Evolutionary conservation across 2,797 vertebrate species (phyloP).

Genomic region (Pteronotus mesoamericanus): DNA sequence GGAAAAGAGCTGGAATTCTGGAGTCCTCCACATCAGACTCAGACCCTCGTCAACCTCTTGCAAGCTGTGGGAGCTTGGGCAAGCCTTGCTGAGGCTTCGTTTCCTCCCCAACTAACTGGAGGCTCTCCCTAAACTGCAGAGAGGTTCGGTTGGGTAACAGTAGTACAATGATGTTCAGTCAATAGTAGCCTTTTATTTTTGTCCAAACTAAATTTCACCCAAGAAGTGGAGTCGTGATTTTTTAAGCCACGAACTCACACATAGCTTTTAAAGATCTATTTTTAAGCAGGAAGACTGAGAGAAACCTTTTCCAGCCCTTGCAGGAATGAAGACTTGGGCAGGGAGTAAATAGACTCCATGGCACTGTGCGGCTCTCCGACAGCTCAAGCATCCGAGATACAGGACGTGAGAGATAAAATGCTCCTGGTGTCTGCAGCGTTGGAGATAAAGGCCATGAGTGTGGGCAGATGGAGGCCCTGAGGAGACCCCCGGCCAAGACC

Average conservation of each 20-base stretch:
- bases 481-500: not conserved
- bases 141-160: not conserved
- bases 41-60: not conserved
- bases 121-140: not conserved
- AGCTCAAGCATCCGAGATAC: not conserved
- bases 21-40: not conserved
- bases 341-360: not conserved
- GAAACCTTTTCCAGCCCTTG: not conserved
- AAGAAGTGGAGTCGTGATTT: not conserved
- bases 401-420: not conserved
- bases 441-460: conserved; percentile 16
- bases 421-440: not conserved
- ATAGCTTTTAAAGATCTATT: not conserved
- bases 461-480: not conserved
- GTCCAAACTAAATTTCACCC: not conserved
- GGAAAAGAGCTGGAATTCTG: not conserved
- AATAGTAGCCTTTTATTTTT: not conserved
- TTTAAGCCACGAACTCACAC: not conserved
- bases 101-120: not conserved
- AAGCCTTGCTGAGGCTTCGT: not conserved
- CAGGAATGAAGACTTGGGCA: not conserved
- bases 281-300: not conserved
- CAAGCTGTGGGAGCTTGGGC: not conserved
- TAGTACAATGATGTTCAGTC: accelerated
- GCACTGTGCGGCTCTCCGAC: not conserved